Evolutionary conservation across 2,888 invertebrate species (phyloP).

Genomic region (Eudasyphora cyanicolor): DNA sequence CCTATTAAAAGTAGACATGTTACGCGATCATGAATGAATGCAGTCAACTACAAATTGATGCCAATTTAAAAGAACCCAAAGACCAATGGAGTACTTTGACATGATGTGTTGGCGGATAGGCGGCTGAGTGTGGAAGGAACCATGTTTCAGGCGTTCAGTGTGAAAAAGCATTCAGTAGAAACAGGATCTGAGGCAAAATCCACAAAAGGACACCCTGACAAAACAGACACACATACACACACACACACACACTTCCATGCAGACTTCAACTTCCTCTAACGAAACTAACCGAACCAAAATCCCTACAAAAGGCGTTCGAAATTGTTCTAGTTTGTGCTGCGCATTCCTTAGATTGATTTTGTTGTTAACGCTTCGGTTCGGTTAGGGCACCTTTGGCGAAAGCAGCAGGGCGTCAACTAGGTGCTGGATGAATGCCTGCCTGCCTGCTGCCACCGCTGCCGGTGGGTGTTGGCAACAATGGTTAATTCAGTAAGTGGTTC

Average conservation of each 20-base stretch:
- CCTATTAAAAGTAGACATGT: slow-evolving; percentile 54
- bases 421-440: not conserved
- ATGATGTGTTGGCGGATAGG: not conserved
- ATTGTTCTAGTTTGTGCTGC: not conserved
- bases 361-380: not conserved
- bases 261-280: not conserved
- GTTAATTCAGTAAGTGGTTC: slow-evolving; percentile 23
- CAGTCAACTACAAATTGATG: slow-evolving; percentile 59
- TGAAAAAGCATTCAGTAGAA: no score
- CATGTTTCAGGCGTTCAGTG: no score
- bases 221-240: not conserved
- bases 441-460: not conserved
- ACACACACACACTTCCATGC: no score
- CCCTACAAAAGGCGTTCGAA: not conserved
- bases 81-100: not conserved
- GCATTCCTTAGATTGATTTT: not conserved
- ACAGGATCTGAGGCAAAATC: not conserved
- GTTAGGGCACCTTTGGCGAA: not conserved
- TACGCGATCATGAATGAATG: not conserved
- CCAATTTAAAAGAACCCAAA: slow-evolving; percentile 47
- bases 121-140: no score
- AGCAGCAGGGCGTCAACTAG: not conserved
- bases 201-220: not conserved
- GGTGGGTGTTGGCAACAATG: not conserved
- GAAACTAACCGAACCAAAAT: not conserved